Evolutionary conservation across 2,797 vertebrate species (phyloP).

Genomic region (Fratercula arctica): DNA sequence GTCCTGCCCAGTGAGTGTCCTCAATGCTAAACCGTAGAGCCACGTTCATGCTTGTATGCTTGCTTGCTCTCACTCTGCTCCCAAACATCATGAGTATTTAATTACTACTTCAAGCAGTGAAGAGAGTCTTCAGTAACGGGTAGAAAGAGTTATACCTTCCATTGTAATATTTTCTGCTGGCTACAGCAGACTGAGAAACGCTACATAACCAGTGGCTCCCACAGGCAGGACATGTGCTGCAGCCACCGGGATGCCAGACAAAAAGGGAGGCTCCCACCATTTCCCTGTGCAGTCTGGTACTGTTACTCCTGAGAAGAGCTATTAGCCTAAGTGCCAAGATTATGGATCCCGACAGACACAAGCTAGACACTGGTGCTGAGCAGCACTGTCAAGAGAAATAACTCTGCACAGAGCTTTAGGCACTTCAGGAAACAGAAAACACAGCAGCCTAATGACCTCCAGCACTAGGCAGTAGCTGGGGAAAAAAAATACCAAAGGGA

Average conservation of each 20-base stretch:
- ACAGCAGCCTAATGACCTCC: background rate
- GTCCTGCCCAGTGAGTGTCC: background rate
- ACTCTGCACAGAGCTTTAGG: background rate
- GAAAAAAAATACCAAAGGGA: background rate
- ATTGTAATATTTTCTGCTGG: background rate
- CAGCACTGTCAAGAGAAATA: background rate
- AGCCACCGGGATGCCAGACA: background rate
- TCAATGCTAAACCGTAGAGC: background rate
- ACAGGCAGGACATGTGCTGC: background rate
- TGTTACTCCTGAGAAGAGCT: background rate
- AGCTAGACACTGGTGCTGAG: background rate
- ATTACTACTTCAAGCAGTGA: background rate
- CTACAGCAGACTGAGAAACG: background rate
- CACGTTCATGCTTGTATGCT: accelerated
- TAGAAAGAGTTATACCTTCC: background rate
- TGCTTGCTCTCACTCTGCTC: background rate
- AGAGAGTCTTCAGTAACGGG: background rate
- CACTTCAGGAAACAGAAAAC: background rate
- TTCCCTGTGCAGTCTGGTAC: background rate
- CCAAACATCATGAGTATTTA: background rate
- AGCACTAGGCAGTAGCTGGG: background rate
- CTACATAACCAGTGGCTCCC: background rate
- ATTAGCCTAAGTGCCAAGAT: background rate
- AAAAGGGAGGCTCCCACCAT: background rate
- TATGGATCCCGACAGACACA: background rate